Evolutionary conservation across 37 sponge, comb jelly and placozoan species (phyloP).

Genomic region (Tethya wilhelma): DNA sequence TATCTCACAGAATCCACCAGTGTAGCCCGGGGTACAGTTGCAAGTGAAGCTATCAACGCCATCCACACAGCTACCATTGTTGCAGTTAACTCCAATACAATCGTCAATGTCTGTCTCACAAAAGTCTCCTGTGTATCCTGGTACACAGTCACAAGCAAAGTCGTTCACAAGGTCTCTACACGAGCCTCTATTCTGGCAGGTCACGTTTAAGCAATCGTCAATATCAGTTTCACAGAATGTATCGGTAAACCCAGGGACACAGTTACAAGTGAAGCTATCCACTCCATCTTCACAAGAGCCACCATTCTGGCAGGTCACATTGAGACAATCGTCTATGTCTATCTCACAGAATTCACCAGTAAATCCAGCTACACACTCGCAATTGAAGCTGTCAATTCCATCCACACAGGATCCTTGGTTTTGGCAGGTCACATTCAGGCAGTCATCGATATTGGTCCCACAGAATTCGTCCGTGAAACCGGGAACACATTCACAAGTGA

Average conservation of each 20-base stretch:
- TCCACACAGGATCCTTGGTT: constrained; percentile 56
- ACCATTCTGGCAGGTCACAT: constrained; percentile 4
- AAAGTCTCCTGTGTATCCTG: constrained; percentile 47
- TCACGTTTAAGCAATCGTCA: constrained; percentile 51
- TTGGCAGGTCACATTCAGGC: constrained; percentile 34
- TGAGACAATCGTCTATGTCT: constrained; percentile 45
- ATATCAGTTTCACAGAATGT: constrained; percentile 48
- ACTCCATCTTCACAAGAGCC: constrained; percentile 36
- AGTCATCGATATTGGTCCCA: constrained; percentile 33
- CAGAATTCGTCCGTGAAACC: constrained; percentile 65
- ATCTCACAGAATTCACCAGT: constrained; percentile 34
- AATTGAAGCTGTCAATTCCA: constrained; percentile 4
- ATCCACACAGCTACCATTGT: constrained; percentile 58
- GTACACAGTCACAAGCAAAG: constrained; percentile 58
- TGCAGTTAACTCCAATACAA: constrained; percentile 41
- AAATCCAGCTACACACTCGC: constrained; percentile 59
- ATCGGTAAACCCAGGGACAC: constrained; percentile 61
- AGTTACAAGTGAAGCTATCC: constrained; percentile 46
- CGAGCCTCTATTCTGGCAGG: constrained; percentile 62
- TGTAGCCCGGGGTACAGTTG: constrained; percentile 57
- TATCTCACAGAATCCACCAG: constrained; percentile 48
- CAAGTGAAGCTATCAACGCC: constrained; percentile 45
- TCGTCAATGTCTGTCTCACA: constrained; percentile 66
- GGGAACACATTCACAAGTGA: constrained; percentile 49
- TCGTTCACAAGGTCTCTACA: constrained; percentile 58